phyloP scores from a whole-genome alignment of 1,140 invertebrate species.

The Aleiodes sp. region DNA sequence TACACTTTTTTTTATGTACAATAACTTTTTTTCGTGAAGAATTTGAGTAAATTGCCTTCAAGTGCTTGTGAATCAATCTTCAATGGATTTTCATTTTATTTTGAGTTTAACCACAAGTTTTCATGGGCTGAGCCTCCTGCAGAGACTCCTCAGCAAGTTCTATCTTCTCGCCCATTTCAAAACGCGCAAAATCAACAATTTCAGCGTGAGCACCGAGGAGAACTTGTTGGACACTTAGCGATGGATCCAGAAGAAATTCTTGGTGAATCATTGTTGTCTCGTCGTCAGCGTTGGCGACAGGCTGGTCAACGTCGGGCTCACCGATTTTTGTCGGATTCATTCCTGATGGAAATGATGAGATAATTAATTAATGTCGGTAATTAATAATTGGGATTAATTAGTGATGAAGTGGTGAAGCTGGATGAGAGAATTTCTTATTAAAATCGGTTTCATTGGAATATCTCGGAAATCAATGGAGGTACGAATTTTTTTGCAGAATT shows the following conservation, averaged over 20 bases:
- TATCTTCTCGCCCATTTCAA: constrained; percentile 80
- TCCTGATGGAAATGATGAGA: constrained; percentile 63
- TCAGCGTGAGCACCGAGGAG: constrained; percentile 74
- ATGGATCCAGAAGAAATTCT: constrained; percentile 86
- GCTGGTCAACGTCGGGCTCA: constrained; percentile 70
- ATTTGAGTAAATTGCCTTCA: background rate
- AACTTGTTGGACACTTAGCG: constrained; percentile 77
- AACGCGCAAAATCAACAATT: constrained; percentile 85
- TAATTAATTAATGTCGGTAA: constrained; percentile 13
- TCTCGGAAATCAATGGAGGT: no score
- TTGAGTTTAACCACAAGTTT: constrained; percentile 22
- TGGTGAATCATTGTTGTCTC: constrained; percentile 83
- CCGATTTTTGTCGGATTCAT: constrained; percentile 87
- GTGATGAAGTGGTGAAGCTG: no score
- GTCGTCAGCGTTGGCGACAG: constrained; percentile 72
- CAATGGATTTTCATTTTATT: background rate
- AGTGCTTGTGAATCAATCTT: no score
- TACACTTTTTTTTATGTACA: constrained; percentile 8
- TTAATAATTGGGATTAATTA: no score
- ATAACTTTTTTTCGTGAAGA: background rate
- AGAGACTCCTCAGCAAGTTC: constrained; percentile 67
- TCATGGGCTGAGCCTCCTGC: background rate
- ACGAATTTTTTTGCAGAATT: no score
- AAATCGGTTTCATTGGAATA: no score
- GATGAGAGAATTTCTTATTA: no score